Base-by-base conservation (phyloP, 2,888 invertebrate species). In the Hydrotaea cyrtoneurina region DNA sequence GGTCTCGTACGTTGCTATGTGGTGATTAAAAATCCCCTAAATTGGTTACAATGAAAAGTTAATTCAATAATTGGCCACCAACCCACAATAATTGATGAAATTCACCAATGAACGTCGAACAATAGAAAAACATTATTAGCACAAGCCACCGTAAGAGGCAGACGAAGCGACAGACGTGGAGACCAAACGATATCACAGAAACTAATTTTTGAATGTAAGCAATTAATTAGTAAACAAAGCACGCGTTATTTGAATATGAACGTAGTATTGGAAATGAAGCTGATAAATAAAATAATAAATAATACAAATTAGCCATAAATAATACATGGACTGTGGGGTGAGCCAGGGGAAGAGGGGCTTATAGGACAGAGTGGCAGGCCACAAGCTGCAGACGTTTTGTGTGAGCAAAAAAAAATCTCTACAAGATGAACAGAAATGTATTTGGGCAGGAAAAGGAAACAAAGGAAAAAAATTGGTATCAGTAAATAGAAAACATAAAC, bases 141-240 rank as follows among this genome's bases (percentile, higher is more conserved):
- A 26, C 59, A 59, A 31, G 59, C 23, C 26, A 4, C 13, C 59
- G 31, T 4, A 59, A 13, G 39, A 39, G 39, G 11, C 11, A 26
- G 59, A 59, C 23, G 39, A 39, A 39, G 39, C 3, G 26, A 59
- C 19, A 2, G 59, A 4, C 8, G 13, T 11, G 36, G 15, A 31
- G 36, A 26, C 59, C 26, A 23, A 4, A 0, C 31, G 23, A 15
- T 26, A 26, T 17, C 59, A 11, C 26, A 15, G 3, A 31, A 26
- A 62, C n/a, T n/a, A n/a, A 62, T 23, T 17, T 74, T 74, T 74
- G 31, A 31, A 31, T 31, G 36, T 74, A 74, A 74, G 74, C 74
- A 74, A 74, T 74, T 74, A 74, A 74, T 74, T 74, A 74, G 62
- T 74, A 74, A 74, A 74, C 74, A 74, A 46, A 39, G 74, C 74